A percentile compares a stretch with the other conserved stretches of the same genome.
These are phyloP conservation scores for Ophion ventricosus DNA, from an alignment of 2,888 invertebrate genomes.

Conservation along the genomic window DNA sequence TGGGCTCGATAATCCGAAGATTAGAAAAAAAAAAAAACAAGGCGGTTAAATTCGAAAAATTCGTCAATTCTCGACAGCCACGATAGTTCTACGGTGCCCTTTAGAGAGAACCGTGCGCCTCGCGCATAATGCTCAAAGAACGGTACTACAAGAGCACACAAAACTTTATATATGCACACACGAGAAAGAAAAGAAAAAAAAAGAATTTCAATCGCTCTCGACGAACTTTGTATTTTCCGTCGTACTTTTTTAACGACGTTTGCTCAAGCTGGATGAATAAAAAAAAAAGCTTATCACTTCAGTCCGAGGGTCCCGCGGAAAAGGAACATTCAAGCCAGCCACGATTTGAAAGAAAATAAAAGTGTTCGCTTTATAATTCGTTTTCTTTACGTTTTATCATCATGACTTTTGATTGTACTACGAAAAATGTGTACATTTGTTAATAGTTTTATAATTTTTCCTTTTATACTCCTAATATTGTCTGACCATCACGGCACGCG, in stretches of 20 bases:
- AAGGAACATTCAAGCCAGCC: constrained; percentile 42
- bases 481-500: constrained; percentile 56
- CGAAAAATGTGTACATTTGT: constrained; percentile 79
- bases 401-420: constrained; percentile 39
- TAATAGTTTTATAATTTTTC: constrained; percentile 78
- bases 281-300: constrained; percentile 9
- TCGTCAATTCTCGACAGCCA: constrained; percentile 26
- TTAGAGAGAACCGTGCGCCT: constrained; percentile 1
- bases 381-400: constrained; percentile 49
- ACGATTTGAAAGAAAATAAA: constrained; percentile 19
- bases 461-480: constrained; percentile 65
- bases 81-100: constrained; percentile 28
- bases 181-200: not conserved
- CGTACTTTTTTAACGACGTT: constrained; percentile 42
- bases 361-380: constrained; percentile 23
- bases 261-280: constrained; percentile 42
- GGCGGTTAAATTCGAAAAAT: constrained; percentile 1
- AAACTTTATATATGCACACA: constrained; percentile 39
- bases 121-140: constrained; percentile 44
- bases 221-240: constrained; percentile 20
- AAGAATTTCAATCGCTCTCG: constrained; percentile 17
- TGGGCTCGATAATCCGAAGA: constrained; percentile 31
- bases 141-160: constrained; percentile 56
- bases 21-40: not conserved
- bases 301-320: not conserved